Evolutionary conservation across 2,888 invertebrate genomes (phyloP), one percentile per base, ranked within the genome.

Genomic region (Drosophila robusta): DNA sequence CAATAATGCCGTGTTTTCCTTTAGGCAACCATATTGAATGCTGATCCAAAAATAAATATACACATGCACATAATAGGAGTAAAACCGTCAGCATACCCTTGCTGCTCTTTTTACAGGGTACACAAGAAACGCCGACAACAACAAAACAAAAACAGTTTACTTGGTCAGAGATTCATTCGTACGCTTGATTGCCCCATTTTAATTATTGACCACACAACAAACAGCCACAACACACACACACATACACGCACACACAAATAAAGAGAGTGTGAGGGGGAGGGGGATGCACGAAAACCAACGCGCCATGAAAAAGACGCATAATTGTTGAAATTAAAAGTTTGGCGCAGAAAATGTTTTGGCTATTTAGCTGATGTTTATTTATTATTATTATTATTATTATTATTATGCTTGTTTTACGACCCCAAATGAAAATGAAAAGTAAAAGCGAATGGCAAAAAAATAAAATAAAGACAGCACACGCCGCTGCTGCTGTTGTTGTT

Each of bases 251-350:
- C 9, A 47, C 22, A 32, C 9, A 47, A 14, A 14, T 32, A 49
- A 29, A 61, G 42, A 49, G 38, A 58, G 44, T 32, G 29, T 9
- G 29, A 16, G 34, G 14, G 50, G 34, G 36, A 42, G 18, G 18
- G 50, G 32, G 54, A 29, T n/a, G 39, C 29, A 39, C 14, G 12
- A 52, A 76, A 70, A 78, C 62, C 76, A 68, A 77, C 70, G 62
- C 55, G 65, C 60, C 76, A 65, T 74, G 71, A 80, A 80, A 77
- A 63, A 70, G 69, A 70, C 65, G 69, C 70, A 79, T 75, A 78
- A 82, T 77, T 75, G 70, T 69, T 72, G 72, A 80, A 85, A 85
- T 75, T 79, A 77, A 81, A 78, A 79, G 84, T 65, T 58, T 60
- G 65, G 61, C 65, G 66, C 51, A 54, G 58, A 62, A 72, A 75